Evolutionary conservation across 2,797 vertebrate species (phyloP), one percentile per base, ranked within the genome.

Genomic region (Philypnodon macrostomus): DNA sequence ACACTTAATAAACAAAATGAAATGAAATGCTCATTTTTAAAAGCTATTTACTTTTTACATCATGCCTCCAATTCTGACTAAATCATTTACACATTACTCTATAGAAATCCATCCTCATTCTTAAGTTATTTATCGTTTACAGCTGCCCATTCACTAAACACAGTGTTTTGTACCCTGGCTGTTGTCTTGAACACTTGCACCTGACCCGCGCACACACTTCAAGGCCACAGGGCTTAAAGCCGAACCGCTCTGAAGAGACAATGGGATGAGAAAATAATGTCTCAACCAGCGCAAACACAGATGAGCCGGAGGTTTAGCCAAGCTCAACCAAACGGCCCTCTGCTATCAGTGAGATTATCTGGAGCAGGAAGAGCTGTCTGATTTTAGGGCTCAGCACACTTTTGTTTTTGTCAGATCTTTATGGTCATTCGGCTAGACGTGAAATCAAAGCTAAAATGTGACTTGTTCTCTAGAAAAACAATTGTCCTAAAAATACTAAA

Each of bases 211-310:
- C 63, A 23, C 16, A 26, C 53, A 6, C 34, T 41, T 34, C 60
- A 70, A 80, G 80, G 77, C 70, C 77, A 59, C 45, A 24, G 23
- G 48, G 58, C 67, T 70, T 62, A 54, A 63, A 73, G 60, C 45
- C 46, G 6, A 56, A 49, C 63, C 48, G 71, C 71, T 75, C 79
- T 59, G 81, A 79, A 53, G 50, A 58, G 47, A 83, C 78, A 83
- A 86, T 69, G 42, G 40, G 30, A 47, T 21, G 23, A 34, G 57
- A 36, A 27, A 77, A 71, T 77, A 85, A 85, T 83, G 78, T 84
- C 79, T 86, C 67, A 86, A 72, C 80, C 77, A 79, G 59, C 73
- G 73, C 80, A 84, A 83, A 84, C 82, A 86, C 44, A 58, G 63
- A 65, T 49, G 67, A 75, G 65, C 49, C 16, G 40, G 0, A 4